Evolutionary conservation across 1,140 invertebrate genomes (phyloP).

Genomic region (Cheumatopsyche charites): DNA sequence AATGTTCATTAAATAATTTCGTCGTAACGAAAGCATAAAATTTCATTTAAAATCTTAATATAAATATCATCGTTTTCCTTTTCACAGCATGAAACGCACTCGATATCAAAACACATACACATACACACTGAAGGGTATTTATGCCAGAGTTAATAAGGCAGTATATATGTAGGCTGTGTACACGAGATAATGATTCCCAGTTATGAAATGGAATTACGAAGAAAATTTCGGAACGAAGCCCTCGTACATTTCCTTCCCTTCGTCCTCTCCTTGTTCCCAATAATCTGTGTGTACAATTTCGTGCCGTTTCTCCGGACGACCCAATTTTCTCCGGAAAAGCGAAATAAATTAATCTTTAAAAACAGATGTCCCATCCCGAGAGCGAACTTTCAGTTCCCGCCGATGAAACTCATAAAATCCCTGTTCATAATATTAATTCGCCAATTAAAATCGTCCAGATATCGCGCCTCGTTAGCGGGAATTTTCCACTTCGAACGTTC

Average conservation of each 20-base stretch:
- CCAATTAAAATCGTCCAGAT: conserved; percentile 24
- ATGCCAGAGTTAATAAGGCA: too few species aligned
- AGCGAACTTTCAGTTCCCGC: neutral
- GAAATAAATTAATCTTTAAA: conserved; percentile 24
- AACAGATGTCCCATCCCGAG: conserved; percentile 13
- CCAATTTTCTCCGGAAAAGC: conserved; percentile 18
- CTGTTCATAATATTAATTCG: conserved; percentile 27
- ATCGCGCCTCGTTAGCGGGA: neutral
- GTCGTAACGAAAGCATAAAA: too few species aligned
- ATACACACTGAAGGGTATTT: too few species aligned
- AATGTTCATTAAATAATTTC: too few species aligned
- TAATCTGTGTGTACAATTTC: conserved; percentile 9
- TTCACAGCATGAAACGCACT: too few species aligned
- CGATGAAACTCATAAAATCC: conserved; percentile 19
- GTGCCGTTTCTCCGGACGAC: conserved; percentile 5
- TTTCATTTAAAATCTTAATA: too few species aligned
- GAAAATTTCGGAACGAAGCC: neutral
- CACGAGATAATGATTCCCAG: conserved; percentile 4
- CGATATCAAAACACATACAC: too few species aligned
- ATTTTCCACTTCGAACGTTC: neutral
- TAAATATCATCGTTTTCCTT: too few species aligned
- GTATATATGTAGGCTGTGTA: too few species aligned
- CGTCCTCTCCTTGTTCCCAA: neutral
- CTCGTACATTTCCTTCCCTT: neutral
- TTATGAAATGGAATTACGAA: neutral